Evolutionary conservation across 2,888 invertebrate species (phyloP).

Genomic region (Ennomos quercinarius): DNA sequence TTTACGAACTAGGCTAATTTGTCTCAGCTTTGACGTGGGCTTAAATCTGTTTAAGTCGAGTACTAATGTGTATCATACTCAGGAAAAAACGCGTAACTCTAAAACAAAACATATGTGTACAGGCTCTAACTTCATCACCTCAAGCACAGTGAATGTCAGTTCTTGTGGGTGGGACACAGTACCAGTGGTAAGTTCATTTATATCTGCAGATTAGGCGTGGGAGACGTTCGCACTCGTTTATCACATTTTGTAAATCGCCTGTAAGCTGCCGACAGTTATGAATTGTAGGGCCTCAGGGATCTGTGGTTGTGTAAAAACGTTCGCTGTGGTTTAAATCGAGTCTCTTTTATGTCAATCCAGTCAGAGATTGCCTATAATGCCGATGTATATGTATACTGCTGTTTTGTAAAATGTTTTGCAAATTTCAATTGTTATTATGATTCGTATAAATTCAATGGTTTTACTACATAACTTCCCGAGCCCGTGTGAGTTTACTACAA

Average conservation of each 20-base stretch:
- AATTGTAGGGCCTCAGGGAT: conserved; percentile 47
- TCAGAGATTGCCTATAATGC: conserved; percentile 10
- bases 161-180: conserved; percentile 35
- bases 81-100: no score
- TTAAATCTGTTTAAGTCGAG: no score
- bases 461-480: no score
- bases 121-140: not conserved
- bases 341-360: conserved; percentile 19
- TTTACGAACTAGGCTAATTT: no score
- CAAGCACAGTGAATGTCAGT: conserved; percentile 29
- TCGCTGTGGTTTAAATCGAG: conserved; percentile 25
- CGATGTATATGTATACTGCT: conserved; percentile 1
- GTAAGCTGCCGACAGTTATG: conserved; percentile 59
- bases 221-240: conserved; percentile 53
- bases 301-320: conserved; percentile 27
- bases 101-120: no score
- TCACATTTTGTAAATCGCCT: conserved; percentile 63
- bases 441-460: no score
- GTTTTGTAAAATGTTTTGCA: no score
- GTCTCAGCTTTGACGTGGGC: no score
- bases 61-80: no score
- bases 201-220: conserved; percentile 54
- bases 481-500: no score
- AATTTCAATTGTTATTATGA: no score
- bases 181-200: conserved; percentile 49